Percentiles rank a stretch among this genome's conserved stretches.
Evolutionary conservation across 2,888 invertebrate species (phyloP).

Genomic region (Mythimna impura): DNA sequence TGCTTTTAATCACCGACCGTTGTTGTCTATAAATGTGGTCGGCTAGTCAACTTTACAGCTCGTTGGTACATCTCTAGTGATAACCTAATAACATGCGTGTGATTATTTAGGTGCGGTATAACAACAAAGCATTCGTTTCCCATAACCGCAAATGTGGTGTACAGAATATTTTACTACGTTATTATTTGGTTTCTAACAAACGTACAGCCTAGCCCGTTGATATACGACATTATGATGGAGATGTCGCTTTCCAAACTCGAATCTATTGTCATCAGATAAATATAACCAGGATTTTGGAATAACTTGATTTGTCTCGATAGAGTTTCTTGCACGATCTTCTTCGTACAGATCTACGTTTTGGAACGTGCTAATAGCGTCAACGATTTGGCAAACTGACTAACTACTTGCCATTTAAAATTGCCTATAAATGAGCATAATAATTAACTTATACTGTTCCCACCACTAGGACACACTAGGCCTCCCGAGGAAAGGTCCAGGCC

Average conservation of each 20-base stretch:
- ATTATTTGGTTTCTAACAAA: not conserved
- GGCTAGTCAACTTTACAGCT: not conserved
- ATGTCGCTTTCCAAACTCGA: not conserved
- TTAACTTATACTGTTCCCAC: too few species aligned
- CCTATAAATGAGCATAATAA: too few species aligned
- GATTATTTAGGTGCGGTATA: not conserved
- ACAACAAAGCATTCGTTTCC: not conserved
- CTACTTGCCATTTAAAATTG: too few species aligned
- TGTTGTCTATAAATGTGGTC: not conserved
- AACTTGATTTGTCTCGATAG: not conserved
- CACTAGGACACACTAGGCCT: too few species aligned
- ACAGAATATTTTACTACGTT: not conserved
- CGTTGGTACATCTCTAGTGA: constrained; percentile 2
- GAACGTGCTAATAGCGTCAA: too few species aligned
- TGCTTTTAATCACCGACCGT: not conserved
- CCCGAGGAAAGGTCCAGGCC: too few species aligned
- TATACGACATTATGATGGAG: not conserved
- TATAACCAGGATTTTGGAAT: not conserved
- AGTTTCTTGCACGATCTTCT: not conserved
- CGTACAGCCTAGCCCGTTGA: too few species aligned
- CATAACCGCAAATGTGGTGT: not conserved
- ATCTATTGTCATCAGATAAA: not conserved
- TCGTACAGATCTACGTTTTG: too few species aligned
- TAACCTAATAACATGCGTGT: not conserved
- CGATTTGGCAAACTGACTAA: too few species aligned